Evolutionary conservation across 2,888 invertebrate genomes (phyloP).

Genomic region (Oxystoma pomonae): DNA sequence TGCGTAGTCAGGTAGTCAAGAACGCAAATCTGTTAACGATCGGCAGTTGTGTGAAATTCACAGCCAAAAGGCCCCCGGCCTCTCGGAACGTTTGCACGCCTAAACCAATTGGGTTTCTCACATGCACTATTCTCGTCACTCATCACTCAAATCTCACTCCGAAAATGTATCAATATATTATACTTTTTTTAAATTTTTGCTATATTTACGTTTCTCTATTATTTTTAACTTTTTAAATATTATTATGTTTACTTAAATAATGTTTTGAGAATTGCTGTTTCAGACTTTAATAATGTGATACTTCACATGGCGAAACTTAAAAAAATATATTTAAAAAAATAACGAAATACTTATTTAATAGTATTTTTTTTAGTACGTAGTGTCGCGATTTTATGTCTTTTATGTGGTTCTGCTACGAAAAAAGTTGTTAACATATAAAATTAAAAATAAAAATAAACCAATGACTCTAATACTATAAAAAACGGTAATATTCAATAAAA

Average conservation of each 20-base stretch:
- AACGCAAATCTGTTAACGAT: conserved; percentile 32
- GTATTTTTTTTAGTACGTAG: conserved; percentile 42
- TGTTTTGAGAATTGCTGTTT: conserved; percentile 51
- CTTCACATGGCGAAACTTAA: conserved; percentile 46
- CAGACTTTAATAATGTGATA: conserved; percentile 50
- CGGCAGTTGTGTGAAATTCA: conserved; percentile 49
- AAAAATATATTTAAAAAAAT: conserved; percentile 47
- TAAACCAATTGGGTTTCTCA: neutral
- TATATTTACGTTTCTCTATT: conserved; percentile 38
- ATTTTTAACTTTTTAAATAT: conserved; percentile 39
- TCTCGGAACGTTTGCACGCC: neutral
- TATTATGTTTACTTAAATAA: conserved; percentile 46
- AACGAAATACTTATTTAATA: conserved; percentile 44
- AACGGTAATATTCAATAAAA: conserved; percentile 37
- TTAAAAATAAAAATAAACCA: conserved; percentile 33
- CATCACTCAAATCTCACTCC: conserved; percentile 32
- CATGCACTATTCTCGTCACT: neutral
- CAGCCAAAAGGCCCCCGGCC: conserved; percentile 45
- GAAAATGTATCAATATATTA: conserved; percentile 29
- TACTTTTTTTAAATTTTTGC: conserved; percentile 28
- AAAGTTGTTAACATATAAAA: conserved; percentile 5
- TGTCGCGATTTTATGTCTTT: conserved; percentile 46
- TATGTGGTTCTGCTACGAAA: conserved; percentile 28
- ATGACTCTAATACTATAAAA: conserved; percentile 44
- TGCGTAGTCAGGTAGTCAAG: conserved; percentile 29